Base-by-base conservation (phyloP, 2,888 invertebrate genomes). In the Phasia obesa region DNA sequence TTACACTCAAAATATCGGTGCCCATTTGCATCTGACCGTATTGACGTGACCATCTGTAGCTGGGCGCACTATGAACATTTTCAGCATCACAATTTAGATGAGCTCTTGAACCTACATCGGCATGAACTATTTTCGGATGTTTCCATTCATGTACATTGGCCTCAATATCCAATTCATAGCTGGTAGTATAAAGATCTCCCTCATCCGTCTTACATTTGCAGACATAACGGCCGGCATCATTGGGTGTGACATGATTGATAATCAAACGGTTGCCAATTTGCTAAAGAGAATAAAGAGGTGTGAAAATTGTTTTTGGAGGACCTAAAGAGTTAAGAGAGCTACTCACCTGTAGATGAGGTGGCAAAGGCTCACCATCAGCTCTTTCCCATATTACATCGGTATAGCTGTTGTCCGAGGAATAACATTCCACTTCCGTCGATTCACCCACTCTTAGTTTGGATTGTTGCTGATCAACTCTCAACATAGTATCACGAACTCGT, bases 201-300 rank as follows among this genome's bases (percentile, higher is more conserved):
- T 93, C 89, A 86, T 92, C 87, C 85, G 93, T 92, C 88, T 93
- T 90, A 91, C 95, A 92, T 87, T 93, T 90, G 90, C 99, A 99
- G 44, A 97, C 93, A 91, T 98, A 99, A 77, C 94, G 93, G 51
- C 98, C 99, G 49, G 96, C 96, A 91, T 99, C 98, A 0, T 95
- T 93, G 0, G 93, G 92, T 87, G 94, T 93, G 0, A 97, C 94
- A 87, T 96, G 94, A 0, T 94, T 94, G 77, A 99, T 97, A 13
- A 95, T 92, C 84, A 92, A 85, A 9, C 89, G 88, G 75, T 91
- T 91, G 85, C 90, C 90, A 60, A 89, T 87, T 92, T 91, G 91
- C 92, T 92, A 73, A 64, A 77, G 5, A n/a, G 19, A 47, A 21
- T 42, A 42, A 23, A 7, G 15, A 15, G 4, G 7, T 4, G 15